Percentiles rank a stretch among this genome's conserved stretches.
Evolutionary conservation across 2,888 invertebrate species (phyloP).

Genomic region (Petrolisthes cinctipes): DNA sequence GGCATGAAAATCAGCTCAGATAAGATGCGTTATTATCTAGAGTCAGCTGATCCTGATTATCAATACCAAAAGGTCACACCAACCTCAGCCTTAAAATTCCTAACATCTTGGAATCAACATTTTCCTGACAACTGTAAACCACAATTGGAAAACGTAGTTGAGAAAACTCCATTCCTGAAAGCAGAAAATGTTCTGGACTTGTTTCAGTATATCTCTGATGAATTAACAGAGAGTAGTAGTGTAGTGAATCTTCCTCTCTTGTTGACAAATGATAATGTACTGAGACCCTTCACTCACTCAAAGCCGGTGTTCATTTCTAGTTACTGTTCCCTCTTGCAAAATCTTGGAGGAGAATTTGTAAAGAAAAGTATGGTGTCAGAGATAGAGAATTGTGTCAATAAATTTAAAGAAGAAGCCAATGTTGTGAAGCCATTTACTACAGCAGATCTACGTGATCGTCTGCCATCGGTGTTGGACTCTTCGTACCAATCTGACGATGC

Average conservation of each 20-base stretch:
- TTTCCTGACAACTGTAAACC: constrained; percentile 16
- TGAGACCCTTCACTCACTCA: too few relatives aligned
- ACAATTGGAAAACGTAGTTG: not conserved
- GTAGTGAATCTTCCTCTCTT: too few relatives aligned
- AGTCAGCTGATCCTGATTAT: not conserved
- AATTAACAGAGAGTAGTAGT: not conserved
- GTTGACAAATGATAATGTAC: too few relatives aligned
- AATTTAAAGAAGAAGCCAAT: too few relatives aligned
- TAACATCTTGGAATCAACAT: constrained; percentile 30
- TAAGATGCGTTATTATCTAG: constrained; percentile 11
- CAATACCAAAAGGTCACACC: not conserved
- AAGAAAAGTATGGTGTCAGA: too few relatives aligned
- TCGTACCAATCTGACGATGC: not conserved
- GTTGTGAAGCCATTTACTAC: constrained; percentile 27
- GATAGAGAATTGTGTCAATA: too few relatives aligned
- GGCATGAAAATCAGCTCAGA: too few relatives aligned
- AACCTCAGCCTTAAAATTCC: not conserved
- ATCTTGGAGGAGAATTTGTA: too few relatives aligned
- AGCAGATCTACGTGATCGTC: constrained; percentile 13
- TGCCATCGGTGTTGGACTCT: not conserved
- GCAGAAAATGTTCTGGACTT: not conserved
- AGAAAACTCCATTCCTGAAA: constrained; percentile 13
- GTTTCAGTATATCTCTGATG: not conserved
- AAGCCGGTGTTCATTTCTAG: too few relatives aligned
- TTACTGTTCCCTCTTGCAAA: too few relatives aligned